phyloP scores from a whole-genome alignment of 1,140 invertebrate species.

The Drosophila teissieri region DNA sequence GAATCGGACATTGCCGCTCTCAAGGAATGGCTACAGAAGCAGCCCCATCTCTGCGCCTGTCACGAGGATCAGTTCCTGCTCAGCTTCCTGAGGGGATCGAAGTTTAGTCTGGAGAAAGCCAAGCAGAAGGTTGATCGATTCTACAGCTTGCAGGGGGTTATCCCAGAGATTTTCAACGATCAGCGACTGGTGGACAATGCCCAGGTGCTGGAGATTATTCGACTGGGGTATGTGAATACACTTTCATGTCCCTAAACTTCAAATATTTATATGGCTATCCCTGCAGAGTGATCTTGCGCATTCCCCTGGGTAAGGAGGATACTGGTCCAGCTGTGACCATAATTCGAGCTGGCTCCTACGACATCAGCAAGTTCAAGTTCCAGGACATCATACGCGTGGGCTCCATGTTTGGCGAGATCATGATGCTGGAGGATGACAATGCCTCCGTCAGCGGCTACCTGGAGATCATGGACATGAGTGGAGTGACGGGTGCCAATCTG shows the following conservation, averaged over 20 bases:
- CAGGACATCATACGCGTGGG: slow-evolving; percentile 77
- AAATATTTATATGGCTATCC: neutral
- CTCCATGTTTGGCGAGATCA: slow-evolving; percentile 83
- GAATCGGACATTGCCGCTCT: slow-evolving; percentile 86
- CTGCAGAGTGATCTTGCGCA: slow-evolving; percentile 64
- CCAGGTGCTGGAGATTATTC: slow-evolving; percentile 85
- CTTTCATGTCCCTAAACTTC: no score
- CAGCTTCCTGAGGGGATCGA: slow-evolving; percentile 88
- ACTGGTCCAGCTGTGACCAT: slow-evolving; percentile 84
- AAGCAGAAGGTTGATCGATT: slow-evolving; percentile 89
- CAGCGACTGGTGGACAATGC: slow-evolving; percentile 73
- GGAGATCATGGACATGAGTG: slow-evolving; percentile 85
- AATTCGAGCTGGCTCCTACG: slow-evolving; percentile 79
- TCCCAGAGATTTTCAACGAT: slow-evolving; percentile 86
- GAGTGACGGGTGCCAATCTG: slow-evolving; percentile 84
- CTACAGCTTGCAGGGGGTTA: slow-evolving; percentile 86
- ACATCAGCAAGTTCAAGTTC: slow-evolving; percentile 73
- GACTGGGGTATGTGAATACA: slow-evolving; percentile 82
- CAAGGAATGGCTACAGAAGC: slow-evolving; percentile 88
- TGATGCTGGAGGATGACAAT: slow-evolving; percentile 84
- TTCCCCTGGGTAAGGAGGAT: slow-evolving; percentile 66
- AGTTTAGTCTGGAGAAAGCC: slow-evolving; percentile 88
- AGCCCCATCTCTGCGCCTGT: slow-evolving; percentile 86
- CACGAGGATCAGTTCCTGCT: slow-evolving; percentile 87
- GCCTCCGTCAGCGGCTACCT: slow-evolving; percentile 75